A percentile compares a stretch with the other conserved stretches of the same genome.
These are phyloP conservation scores for Mesorhabditis spiculigera DNA, from an alignment of 2,888 invertebrate species.

Conservation along the genomic window DNA sequence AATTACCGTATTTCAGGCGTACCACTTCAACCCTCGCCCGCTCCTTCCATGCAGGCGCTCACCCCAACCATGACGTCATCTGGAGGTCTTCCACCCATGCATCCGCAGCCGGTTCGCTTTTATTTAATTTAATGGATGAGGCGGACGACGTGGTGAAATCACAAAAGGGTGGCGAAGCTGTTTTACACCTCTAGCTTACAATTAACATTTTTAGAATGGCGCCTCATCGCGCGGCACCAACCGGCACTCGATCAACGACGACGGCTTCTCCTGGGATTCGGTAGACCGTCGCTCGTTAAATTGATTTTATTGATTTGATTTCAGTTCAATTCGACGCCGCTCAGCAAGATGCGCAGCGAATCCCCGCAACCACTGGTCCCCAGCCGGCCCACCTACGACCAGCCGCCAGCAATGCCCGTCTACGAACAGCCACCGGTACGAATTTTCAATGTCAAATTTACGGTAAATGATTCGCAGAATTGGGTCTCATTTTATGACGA, in stretches of 20 bases:
- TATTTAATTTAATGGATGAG: neutral
- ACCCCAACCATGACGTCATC: neutral
- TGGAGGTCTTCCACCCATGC: neutral
- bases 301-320: neutral
- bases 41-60: neutral
- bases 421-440: no score
- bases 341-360: constrained; percentile 19
- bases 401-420: neutral
- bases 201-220: neutral
- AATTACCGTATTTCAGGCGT: no score
- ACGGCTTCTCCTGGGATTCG: constrained; percentile 8
- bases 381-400: constrained; percentile 17
- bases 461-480: constrained; percentile 9
- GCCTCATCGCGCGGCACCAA: constrained; percentile 11
- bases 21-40: neutral
- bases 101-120: neutral
- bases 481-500: constrained; percentile 4
- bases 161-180: constrained; percentile 5
- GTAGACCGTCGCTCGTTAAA: no score
- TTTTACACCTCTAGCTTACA: no score
- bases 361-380: constrained; percentile 37
- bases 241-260: neutral
- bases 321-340: constrained; percentile 5
- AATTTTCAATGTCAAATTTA: neutral
- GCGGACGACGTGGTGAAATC: neutral